These are phyloP conservation scores for Meloidogyne exigua DNA, from an alignment of 1,140 invertebrate genomes.

Conservation along the genomic window DNA sequence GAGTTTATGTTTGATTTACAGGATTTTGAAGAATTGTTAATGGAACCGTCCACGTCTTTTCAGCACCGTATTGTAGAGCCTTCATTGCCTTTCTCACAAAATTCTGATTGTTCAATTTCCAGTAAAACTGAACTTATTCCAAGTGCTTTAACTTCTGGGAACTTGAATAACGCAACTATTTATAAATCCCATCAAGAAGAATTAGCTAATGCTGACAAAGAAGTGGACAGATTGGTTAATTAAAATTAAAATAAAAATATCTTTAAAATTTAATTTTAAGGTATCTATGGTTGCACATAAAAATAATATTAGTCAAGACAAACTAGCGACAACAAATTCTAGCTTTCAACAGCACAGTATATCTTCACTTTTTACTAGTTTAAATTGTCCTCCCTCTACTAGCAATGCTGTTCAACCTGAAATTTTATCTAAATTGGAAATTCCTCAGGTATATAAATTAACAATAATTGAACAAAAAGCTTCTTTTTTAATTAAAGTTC, in stretches of 20 bases:
- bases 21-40: slow-evolving; percentile 35
- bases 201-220: slow-evolving; percentile 38
- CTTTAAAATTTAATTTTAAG: not conserved
- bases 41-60: slow-evolving; percentile 14
- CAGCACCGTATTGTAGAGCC: not conserved
- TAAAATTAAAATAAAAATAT: not conserved
- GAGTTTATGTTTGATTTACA: slow-evolving; percentile 30
- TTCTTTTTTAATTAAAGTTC: slow-evolving; percentile 16
- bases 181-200: slow-evolving; percentile 29
- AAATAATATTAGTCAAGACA: slow-evolving; percentile 19
- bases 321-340: not conserved
- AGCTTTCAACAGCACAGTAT: slow-evolving; percentile 9
- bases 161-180: not conserved
- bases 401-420: not conserved
- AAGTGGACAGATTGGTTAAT: slow-evolving; percentile 34
- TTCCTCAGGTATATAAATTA: slow-evolving; percentile 9
- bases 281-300: slow-evolving; percentile 33
- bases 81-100: slow-evolving; percentile 14
- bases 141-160: not conserved
- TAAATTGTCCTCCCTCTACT: not conserved
- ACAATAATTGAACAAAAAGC: too few species aligned
- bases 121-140: not conserved
- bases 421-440: slow-evolving; percentile 3
- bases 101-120: slow-evolving; percentile 2
- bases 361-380: not conserved